Conservation (phyloP, 2,113 vertebrate genomes). For the Phasianus colchicus region DNA sequence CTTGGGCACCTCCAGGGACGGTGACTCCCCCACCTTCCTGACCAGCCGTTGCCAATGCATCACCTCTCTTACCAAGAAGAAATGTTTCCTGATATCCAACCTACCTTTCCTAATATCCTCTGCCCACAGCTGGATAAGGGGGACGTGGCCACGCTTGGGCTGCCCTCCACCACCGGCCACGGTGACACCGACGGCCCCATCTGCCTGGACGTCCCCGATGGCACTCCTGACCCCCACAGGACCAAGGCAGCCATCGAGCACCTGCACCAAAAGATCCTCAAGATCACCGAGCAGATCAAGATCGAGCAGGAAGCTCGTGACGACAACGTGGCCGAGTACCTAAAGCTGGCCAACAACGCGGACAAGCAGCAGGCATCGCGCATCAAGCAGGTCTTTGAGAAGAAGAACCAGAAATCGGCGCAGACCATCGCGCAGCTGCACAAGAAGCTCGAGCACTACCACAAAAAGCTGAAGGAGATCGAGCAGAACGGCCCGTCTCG, state of each 20-base stretch:
- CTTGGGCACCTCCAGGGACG: no score
- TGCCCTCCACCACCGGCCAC: slow-evolving; percentile 84
- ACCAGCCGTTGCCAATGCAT: no score
- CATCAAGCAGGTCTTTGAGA: slow-evolving; percentile 99
- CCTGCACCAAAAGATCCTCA: slow-evolving; percentile 98
- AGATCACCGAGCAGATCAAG: slow-evolving; percentile 98
- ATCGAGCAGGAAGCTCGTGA: slow-evolving; percentile 98
- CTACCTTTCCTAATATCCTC: no score
- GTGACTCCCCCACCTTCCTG: no score
- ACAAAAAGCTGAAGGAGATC: slow-evolving; percentile 95
- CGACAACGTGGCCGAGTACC: slow-evolving; percentile 97
- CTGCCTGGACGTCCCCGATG: slow-evolving; percentile 87
- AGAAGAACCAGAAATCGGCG: slow-evolving; percentile 99
- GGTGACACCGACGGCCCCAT: slow-evolving; percentile 89
- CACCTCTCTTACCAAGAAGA: no score
- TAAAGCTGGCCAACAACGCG: slow-evolving; percentile 97
- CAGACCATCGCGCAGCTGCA: slow-evolving; percentile 97
- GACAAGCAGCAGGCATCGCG: slow-evolving; percentile 96
- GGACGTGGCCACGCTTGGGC: slow-evolving; percentile 84
- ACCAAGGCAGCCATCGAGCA: slow-evolving; percentile 94
- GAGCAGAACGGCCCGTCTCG: slow-evolving; percentile 96
- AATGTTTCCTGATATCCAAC: no score
- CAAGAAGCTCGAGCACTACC: slow-evolving; percentile 98
- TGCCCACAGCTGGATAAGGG: slow-evolving; percentile 90
- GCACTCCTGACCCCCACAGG: slow-evolving; percentile 88